Evolutionary conservation across 2,888 invertebrate species (phyloP), one percentile per base, ranked within the genome.

Genomic region (Ornithoptera alexandrae): DNA sequence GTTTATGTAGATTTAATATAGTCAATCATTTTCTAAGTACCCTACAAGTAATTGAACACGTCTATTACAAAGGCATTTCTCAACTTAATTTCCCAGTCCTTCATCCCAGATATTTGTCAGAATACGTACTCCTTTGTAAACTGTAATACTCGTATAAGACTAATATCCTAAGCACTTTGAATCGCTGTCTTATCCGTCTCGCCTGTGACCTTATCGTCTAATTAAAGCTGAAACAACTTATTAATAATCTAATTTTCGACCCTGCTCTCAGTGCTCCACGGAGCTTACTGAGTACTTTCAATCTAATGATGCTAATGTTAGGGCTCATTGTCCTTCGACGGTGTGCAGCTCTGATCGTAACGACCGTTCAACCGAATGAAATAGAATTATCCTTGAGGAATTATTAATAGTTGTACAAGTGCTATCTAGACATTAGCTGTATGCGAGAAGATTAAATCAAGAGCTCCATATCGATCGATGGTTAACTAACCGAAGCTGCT

Each of bases 371-470:
- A 70, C 66, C 71, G 69, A 72, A 72, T 71, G 77, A 79, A 82
- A 80, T 77, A 77, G 77, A 82, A 81, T 84, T 83, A 87, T 85
- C 84, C 85, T 87, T 84, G 81, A 82, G 80, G 79, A 79, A 82
- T 84, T 84, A 83, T 84, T 82, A 83, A 81, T 79, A 77, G 77
- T 78, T 76, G 69, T 67, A 70, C 56, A n/a, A 67, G 67, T 63
- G 72, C 76, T 84, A 85, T 83, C 83, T 83, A 79, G 81, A 84
- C 82, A 79, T 83, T 83, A 80, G 79, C 82, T 83, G 78, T 81
- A 81, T 77, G 78, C 78, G 80, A 76, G 75, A 80, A 82, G 84
- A 88, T 87, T 84, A 86, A 82, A 85, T 87, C 84, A 81, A 88
- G 85, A 84, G 79, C 73, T 76, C 79, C 79, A 80, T 86, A 86